phyloP scores from a whole-genome alignment of 1,140 invertebrate genomes.

The Drosophila setifemur region DNA sequence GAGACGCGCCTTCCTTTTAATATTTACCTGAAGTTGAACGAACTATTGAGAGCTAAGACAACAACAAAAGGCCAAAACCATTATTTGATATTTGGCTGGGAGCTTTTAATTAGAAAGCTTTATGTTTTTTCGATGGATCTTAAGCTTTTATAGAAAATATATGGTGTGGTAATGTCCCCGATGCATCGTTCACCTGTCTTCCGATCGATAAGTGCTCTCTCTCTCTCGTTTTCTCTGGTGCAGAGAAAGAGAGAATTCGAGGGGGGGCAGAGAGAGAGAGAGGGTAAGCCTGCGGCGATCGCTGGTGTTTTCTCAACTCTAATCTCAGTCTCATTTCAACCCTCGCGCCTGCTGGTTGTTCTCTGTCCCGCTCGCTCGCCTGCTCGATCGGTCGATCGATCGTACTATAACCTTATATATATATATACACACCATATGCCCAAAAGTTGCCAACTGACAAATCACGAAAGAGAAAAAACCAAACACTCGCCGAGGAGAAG shows the following conservation, averaged over 20 bases:
- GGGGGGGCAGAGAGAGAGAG: not conserved
- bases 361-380: conserved; percentile 9
- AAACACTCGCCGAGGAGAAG: conserved; percentile 3
- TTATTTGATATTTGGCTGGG: conserved; percentile 20
- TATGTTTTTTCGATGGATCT: conserved; percentile 1
- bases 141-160: conserved; percentile 40
- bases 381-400: conserved; percentile 5
- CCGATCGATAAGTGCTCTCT: not conserved
- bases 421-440: too few species aligned
- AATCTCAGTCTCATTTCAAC: conserved; percentile 68
- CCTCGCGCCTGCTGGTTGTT: conserved; percentile 69
- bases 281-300: conserved; percentile 2
- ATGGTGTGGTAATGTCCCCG: conserved; percentile 4
- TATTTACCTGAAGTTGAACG: conserved; percentile 55
- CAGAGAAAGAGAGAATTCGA: not conserved
- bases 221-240: conserved; percentile 16
- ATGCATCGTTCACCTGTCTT: conserved; percentile 32
- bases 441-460: conserved; percentile 72
- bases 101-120: conserved; percentile 47
- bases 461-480: conserved; percentile 33
- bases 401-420: conserved; percentile 2
- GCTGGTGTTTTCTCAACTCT: conserved; percentile 22
- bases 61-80: conserved; percentile 13
- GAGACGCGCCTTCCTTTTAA: conserved; percentile 32
- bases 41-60: conserved; percentile 34